These are phyloP conservation scores for Anabas testudineus DNA, from an alignment of 2,797 vertebrate genomes.

Conservation along the genomic window DNA sequence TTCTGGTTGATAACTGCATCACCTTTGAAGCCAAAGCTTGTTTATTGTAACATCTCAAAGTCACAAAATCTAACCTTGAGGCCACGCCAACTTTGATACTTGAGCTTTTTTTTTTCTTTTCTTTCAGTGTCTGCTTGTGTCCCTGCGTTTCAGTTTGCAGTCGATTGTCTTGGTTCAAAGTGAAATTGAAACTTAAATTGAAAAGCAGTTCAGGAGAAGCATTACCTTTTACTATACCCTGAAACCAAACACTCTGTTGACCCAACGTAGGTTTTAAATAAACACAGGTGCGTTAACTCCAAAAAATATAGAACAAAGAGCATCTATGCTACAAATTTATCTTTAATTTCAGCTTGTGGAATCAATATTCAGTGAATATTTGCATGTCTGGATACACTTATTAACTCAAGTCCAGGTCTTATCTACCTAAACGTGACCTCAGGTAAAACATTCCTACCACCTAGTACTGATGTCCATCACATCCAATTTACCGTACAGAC, in stretches of 20 bases:
- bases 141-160: constrained; percentile 4
- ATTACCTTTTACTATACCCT: not conserved
- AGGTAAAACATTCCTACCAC: constrained; percentile 15
- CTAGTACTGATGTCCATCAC: constrained; percentile 11
- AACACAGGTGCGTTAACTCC: constrained; percentile 10
- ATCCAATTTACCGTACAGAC: constrained; percentile 21
- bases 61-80: constrained; percentile 15
- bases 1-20: constrained; percentile 9
- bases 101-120: constrained; percentile 15
- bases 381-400: not conserved
- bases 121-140: not conserved
- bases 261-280: not conserved
- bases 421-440: not conserved
- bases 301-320: not conserved
- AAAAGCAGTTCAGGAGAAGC: constrained; percentile 5
- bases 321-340: not conserved
- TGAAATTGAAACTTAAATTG: constrained; percentile 30
- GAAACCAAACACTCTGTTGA: constrained; percentile 7
- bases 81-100: constrained; percentile 9
- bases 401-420: not conserved
- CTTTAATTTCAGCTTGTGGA: not conserved
- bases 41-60: constrained; percentile 14
- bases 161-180: constrained; percentile 14
- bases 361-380: constrained; percentile 1
- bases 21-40: constrained; percentile 3